Base-by-base conservation (phyloP, 2,797 vertebrate genomes). In the Pogoniulus pusillus region DNA sequence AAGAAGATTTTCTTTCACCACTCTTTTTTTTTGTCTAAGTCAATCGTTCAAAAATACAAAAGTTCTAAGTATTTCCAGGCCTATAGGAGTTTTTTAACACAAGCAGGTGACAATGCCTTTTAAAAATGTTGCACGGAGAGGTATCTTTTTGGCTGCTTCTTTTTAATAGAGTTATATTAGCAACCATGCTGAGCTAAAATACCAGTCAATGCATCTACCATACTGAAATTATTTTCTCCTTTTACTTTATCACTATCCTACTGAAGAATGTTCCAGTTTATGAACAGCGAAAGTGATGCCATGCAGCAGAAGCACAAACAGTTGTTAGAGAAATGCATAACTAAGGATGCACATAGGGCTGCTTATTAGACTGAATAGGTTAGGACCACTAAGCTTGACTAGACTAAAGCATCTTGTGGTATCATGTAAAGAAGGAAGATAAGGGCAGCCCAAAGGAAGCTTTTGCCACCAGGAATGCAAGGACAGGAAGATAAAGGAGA, bases 1-100 rank as follows among this genome's bases (percentile, higher is more conserved):
- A 64, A 96, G 94, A 96, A 66, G 59, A 95, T 96, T 96, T 97
- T 95, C 94, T 95, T 93, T 95, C 93, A 93, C 90, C 92, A n/a
- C 74, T 71, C 84, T 83, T 70, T 79, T 93, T 69, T 70, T 78
- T 88, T 30, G 53, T 32, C 93, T 91, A 81, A 89, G 90, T 92
- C 82, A 88, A 59, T 95, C 1, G 0, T 93, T 96, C 60, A 95
- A 94, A 89, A 91, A 77, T 76, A 86, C n/a, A 16, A 92, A 91
- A 47, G 76, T 90, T 85, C 13, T 93, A 96, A 97, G 82, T 94
- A 96, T 85, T 96, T 97, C 92, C 94, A 96, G 95, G 63, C 75
- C 88, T 96, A 92, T 4, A 78, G 65, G 81, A 96, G 85, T 81
- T 96, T 9, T 93, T 95, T 95, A 88, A 85, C 91, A 90, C 72